Base-by-base conservation (phyloP, 2,888 invertebrate species). In the Polydrusus cervinus region DNA sequence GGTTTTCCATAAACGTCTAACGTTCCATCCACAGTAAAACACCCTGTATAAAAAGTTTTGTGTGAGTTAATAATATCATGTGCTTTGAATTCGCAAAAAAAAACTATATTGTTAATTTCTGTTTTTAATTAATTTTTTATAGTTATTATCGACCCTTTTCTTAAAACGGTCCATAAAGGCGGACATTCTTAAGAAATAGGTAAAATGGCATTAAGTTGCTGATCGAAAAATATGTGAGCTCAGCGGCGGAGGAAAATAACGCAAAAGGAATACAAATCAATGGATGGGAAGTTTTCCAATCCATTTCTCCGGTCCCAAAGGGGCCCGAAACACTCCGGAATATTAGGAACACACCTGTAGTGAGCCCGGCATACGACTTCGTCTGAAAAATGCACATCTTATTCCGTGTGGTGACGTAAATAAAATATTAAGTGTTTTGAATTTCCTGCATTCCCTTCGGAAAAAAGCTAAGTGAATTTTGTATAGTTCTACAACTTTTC, bases 211-310 rank as follows among this genome's bases (percentile, higher is more conserved):
- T 80, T 81, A 80, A 81, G 82, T 81, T 81, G 80, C 79, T 79
- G 78, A 81, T 81, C 83, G 82, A 81, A 83, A 83, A 84, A 85
- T 85, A 85, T 85, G 82, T 82, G 82, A 82, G 82, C 81, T 82
- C 82, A 61, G 61, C 20, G 43, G 69, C 47, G 40, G 43, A 16
- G 80, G 81, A 78, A 66, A 66, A 66, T 66, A 51, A 66, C 66
- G 66, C 66, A 66, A 62, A 62, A 61, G 70, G 86, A 85, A 86
- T 86, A 87, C 87, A 87, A 87, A 87, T 87, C 87, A 86, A 87
- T 87, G 87, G 85, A 86, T 86, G 84, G 86, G 86, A 86, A 86
- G 85, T 87, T 87, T 87, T 86, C 87, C 86, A 87, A 86, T 86
- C 87, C 86, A 86, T 87, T 87, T 86, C 86, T 79, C 76, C 55